Percentiles rank a stretch among this genome's conserved stretches.
These are phyloP conservation scores for Potorous gilbertii DNA, from an alignment of 2,797 vertebrate species.

Conservation along the genomic window DNA sequence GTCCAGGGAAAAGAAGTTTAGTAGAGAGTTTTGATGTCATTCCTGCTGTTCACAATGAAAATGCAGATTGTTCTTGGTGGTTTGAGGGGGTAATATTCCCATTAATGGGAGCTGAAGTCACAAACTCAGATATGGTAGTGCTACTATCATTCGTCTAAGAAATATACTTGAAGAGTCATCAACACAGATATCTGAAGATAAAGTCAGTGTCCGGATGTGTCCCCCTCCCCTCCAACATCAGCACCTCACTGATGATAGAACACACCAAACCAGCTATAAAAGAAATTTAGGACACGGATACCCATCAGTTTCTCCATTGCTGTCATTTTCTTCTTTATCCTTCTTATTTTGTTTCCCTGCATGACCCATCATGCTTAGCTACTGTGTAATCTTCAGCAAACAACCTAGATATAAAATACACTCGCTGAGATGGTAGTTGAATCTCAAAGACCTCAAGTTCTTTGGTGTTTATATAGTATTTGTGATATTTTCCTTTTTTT, in stretches of 20 bases:
- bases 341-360: not conserved
- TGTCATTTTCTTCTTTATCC: not conserved
- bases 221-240: constrained; percentile 6
- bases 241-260: not conserved
- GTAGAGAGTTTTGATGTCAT: not conserved
- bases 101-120: constrained; percentile 42
- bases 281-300: not conserved
- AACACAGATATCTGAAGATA: not conserved
- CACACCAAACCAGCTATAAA: not conserved
- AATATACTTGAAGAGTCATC: constrained; percentile 28
- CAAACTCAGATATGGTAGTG: constrained; percentile 21
- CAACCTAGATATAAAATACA: constrained; percentile 56
- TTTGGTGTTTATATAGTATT: constrained; percentile 36
- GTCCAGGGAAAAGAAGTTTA: constrained; percentile 45
- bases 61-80: constrained; percentile 5
- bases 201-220: not conserved
- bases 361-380: not conserved
- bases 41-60: constrained; percentile 47
- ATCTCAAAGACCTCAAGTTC: constrained; percentile 50
- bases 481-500: constrained; percentile 52
- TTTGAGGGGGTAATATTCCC: not conserved
- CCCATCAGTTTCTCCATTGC: too few relatives aligned
- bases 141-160: constrained; percentile 6
- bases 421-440: constrained; percentile 47
- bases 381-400: constrained; percentile 48